These are phyloP conservation scores for Lepidocyrtoides sp. DNA, from an alignment of 2,888 invertebrate species.

Conservation along the genomic window DNA sequence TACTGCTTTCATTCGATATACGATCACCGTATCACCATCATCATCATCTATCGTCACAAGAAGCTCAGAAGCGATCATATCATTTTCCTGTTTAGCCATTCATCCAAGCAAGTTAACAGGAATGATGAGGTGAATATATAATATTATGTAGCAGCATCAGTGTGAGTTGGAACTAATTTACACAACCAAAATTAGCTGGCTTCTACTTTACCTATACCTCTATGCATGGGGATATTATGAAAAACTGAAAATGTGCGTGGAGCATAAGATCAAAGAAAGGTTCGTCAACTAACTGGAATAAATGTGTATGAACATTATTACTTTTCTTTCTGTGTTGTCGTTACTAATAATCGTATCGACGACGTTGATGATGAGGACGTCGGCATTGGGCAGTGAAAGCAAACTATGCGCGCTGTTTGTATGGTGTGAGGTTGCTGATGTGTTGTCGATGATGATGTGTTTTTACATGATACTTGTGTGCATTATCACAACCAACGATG, in stretches of 20 bases:
- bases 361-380: slow-evolving; percentile 49
- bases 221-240: neutral
- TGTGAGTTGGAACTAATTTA: neutral
- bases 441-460: slow-evolving; percentile 61
- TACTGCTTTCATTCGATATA: slow-evolving; percentile 18
- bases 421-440: slow-evolving; percentile 53
- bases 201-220: neutral
- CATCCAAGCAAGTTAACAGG: slow-evolving; percentile 36
- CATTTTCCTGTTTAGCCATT: slow-evolving; percentile 51
- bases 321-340: neutral
- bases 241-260: neutral
- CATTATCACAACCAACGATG: slow-evolving; percentile 12
- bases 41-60: slow-evolving; percentile 15
- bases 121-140: neutral
- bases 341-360: neutral
- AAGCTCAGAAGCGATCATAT: slow-evolving; percentile 47
- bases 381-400: slow-evolving; percentile 73
- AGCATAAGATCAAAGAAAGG: slow-evolving; percentile 73
- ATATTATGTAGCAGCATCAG: neutral
- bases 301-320: neutral
- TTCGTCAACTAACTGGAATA: slow-evolving; percentile 36
- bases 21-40: neutral
- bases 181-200: neutral
- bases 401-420: slow-evolving; percentile 29
- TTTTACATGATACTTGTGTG: slow-evolving; percentile 31